A percentile compares a stretch with the other conserved stretches of the same genome.
Conservation (phyloP, 2,113 vertebrate genomes). For the Datnioides undecimradiatus region DNA sequence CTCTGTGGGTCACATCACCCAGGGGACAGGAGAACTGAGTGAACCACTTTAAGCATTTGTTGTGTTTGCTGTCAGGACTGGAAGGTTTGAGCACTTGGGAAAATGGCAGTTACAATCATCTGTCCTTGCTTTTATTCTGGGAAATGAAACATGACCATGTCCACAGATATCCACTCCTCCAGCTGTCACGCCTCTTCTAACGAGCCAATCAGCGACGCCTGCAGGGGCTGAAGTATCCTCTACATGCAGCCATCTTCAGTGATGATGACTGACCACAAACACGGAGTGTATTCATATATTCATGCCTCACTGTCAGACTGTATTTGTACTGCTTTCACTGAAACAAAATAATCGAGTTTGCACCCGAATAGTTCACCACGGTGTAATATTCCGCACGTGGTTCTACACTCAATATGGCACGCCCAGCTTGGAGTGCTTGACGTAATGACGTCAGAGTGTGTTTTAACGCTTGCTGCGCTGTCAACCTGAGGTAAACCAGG, state of each 20-base stretch:
- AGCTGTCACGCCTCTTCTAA: conserved; percentile 20
- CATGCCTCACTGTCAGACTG: neutral
- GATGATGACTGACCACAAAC: neutral
- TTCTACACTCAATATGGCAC: conserved; percentile 8
- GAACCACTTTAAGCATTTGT: neutral
- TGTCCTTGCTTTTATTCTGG: conserved; percentile 24
- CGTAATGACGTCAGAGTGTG: conserved; percentile 61
- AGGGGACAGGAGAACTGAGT: neutral
- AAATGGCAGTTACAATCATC: neutral
- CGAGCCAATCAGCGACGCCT: conserved; percentile 55
- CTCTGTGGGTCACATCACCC: neutral
- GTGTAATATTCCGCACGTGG: too few species aligned
- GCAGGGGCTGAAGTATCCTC: neutral
- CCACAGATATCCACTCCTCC: neutral
- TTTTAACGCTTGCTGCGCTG: conserved; percentile 36
- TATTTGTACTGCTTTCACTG: neutral
- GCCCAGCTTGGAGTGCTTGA: neutral
- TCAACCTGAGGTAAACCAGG: conserved; percentile 1
- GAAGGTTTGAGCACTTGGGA: neutral
- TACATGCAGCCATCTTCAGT: conserved; percentile 5
- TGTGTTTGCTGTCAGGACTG: neutral
- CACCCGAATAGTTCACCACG: rapidly evolving
- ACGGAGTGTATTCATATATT: neutral
- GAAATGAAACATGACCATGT: conserved; percentile 3
- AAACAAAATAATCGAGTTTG: rapidly evolving